Evolutionary conservation across 2,797 vertebrate genomes (phyloP), one percentile per base, ranked within the genome.

Genomic region (Darevskia nairensis): DNA sequence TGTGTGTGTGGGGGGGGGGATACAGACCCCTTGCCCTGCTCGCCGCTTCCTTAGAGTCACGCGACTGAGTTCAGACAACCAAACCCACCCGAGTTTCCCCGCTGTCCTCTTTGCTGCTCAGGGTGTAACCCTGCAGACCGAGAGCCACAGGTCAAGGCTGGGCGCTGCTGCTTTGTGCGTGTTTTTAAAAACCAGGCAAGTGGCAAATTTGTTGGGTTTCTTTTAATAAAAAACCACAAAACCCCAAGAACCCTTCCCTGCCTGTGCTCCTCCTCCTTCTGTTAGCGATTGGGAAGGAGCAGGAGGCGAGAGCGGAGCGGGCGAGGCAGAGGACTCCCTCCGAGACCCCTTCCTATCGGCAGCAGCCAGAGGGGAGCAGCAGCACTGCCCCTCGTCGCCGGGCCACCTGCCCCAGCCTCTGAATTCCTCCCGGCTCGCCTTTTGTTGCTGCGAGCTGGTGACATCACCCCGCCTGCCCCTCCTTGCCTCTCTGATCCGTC

Each of bases 381-480:
- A 21, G 74, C 25, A 1, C 13, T 15, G 6, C 3, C 6, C 76
- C 39, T 9, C n/a, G 23, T 59, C 27, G 4, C 66, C 27, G 4
- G 59, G 81, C 77, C 75, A 71, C 89, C 74, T 82, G 89, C 93
- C 86, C 61, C 92, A 89, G 83, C 92, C 91, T 90, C 85, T 89
- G 82, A 92, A 92, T 94, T 90, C 61, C 95, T 95, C 98, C 97
- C 19, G 98, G 97, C 96, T 96, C 96, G 88, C 97, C 97, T 96
- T 92, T 55, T 55, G 50, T 55, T 96, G 98, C 97, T 98, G 98
- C 98, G 97, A 97, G 97, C 98, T 97, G 98, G 97, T 99, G 98
- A 98, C 98, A 99, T 99, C 98, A 98, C 96, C 94, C 96, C 93
- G 95, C 96, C 96, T 96, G 95, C 96, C 96, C 97, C 96, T 95